phyloP scores from a whole-genome alignment of 2,113 vertebrate genomes.

The Seriola rivoliana region DNA sequence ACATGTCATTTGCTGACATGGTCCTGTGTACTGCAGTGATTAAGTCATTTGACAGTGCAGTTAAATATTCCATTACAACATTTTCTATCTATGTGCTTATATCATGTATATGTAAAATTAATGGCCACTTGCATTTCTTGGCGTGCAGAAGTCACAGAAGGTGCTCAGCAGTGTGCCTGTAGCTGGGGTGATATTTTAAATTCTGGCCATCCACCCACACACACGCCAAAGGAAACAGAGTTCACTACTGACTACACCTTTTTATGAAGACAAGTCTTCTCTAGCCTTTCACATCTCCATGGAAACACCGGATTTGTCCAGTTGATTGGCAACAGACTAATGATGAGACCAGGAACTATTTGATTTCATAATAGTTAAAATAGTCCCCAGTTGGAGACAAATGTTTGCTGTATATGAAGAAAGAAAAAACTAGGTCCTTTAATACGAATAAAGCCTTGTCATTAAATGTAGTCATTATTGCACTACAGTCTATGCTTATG shows the following conservation, averaged over 20 bases:
- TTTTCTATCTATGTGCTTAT: background rate
- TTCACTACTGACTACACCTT: constrained; percentile 58
- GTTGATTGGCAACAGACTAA: constrained; percentile 54
- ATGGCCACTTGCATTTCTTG: constrained; percentile 43
- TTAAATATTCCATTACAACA: background rate
- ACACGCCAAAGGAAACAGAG: constrained; percentile 53
- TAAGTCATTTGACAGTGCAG: constrained; percentile 3
- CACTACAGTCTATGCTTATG: background rate
- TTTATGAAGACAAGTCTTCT: constrained; percentile 54
- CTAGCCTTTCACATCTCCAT: constrained; percentile 68
- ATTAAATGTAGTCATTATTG: background rate
- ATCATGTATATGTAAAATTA: constrained; percentile 10
- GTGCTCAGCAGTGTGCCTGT: constrained; percentile 70
- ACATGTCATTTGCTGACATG: background rate
- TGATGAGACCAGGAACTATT: constrained; percentile 31
- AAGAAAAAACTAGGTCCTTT: background rate
- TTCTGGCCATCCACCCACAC: constrained; percentile 65
- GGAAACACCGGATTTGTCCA: constrained; percentile 71
- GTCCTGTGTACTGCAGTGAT: background rate
- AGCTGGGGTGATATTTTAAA: constrained; percentile 56
- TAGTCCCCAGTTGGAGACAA: background rate
- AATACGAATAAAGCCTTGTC: background rate
- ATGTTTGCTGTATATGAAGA: background rate
- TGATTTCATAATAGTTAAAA: constrained; percentile 27
- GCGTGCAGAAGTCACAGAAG: constrained; percentile 72